A percentile compares a stretch with the other conserved stretches of the same genome.
Conservation (phyloP, 2,888 invertebrate genomes). For the Trisateles emortualis region DNA sequence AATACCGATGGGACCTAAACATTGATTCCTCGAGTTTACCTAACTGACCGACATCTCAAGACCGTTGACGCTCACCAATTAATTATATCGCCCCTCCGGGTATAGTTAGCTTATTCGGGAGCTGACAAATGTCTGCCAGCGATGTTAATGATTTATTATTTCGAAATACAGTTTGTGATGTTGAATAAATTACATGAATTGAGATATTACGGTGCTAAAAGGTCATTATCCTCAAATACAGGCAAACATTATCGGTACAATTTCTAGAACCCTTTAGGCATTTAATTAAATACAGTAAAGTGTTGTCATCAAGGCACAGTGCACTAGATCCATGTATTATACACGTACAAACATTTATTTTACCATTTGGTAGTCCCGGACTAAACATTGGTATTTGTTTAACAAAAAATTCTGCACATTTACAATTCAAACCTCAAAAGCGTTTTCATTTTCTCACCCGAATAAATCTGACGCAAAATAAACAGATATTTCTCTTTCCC, state of each 20-base stretch:
- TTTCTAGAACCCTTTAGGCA: too few species aligned
- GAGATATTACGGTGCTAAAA: neutral
- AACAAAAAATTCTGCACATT: conserved; percentile 7
- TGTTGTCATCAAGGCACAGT: too few species aligned
- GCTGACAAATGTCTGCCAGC: conserved; percentile 26
- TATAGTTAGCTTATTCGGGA: conserved; percentile 35
- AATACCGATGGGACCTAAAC: conserved; percentile 3
- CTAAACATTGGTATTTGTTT: conserved; percentile 8
- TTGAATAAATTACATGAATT: conserved; percentile 12
- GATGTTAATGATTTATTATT: conserved; percentile 38
- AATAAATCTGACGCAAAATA: conserved; percentile 4
- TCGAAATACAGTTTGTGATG: conserved; percentile 18
- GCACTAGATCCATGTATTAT: too few species aligned
- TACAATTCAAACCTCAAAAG: conserved; percentile 9
- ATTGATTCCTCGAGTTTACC: conserved; percentile 7
- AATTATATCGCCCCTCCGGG: conserved; percentile 35
- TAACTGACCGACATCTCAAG: conserved; percentile 21
- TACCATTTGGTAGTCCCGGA: neutral
- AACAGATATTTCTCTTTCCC: conserved; percentile 3
- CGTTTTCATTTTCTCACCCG: conserved; percentile 4
- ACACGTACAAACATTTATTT: too few species aligned
- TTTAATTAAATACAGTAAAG: too few species aligned
- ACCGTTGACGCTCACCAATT: conserved; percentile 28
- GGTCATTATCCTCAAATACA: neutral
- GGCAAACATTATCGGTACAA: neutral